These are phyloP conservation scores for Columbina picui DNA, from an alignment of 2,113 vertebrate species.

Conservation along the genomic window DNA sequence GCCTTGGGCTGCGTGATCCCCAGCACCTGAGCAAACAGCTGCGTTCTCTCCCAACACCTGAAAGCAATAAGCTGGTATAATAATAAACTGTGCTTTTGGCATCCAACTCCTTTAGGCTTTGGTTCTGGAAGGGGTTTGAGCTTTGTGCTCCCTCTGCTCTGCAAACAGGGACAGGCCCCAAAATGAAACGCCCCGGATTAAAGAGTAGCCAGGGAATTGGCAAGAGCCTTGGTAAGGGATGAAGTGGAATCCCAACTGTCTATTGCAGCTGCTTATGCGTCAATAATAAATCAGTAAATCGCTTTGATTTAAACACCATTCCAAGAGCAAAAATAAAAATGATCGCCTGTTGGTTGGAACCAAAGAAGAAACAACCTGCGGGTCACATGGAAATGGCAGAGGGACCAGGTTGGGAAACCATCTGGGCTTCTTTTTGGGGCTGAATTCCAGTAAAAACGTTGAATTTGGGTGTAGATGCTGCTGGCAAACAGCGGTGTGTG, in stretches of 20 bases:
- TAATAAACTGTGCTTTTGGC: no score
- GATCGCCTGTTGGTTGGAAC: neutral
- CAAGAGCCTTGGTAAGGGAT: neutral
- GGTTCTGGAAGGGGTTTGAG: no score
- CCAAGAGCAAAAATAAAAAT: no score
- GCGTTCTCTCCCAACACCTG: neutral
- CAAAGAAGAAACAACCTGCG: no score
- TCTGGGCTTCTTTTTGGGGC: neutral
- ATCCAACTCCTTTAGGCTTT: no score
- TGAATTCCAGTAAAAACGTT: no score
- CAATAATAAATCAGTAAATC: neutral
- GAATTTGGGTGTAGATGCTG: fast-evolving
- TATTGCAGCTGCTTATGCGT: neutral
- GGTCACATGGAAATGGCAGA: no score
- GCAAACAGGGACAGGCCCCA: no score
- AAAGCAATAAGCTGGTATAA: no score
- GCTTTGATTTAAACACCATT: neutral
- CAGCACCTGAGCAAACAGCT: neutral
- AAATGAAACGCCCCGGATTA: no score
- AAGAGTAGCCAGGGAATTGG: neutral
- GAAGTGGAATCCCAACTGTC: neutral
- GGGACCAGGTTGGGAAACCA: neutral
- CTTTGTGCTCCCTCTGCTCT: no score
- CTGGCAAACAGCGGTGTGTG: neutral
- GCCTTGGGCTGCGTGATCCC: neutral